Evolutionary conservation across 2,888 invertebrate genomes (phyloP).

Genomic region (Pollenia griseotomentosa): DNA sequence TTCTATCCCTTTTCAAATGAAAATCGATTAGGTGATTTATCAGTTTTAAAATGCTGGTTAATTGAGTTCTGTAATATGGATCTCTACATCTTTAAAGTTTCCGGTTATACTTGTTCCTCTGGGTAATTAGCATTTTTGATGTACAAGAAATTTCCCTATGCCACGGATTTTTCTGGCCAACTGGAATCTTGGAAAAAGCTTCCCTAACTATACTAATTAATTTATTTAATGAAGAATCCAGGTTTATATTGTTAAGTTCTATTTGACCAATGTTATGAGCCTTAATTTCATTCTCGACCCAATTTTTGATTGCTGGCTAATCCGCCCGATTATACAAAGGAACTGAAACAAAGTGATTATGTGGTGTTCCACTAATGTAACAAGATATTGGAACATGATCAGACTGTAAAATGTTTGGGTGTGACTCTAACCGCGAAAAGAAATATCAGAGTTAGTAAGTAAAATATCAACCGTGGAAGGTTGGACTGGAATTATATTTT

Average conservation of each 20-base stretch:
- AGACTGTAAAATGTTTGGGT: slow-evolving; percentile 9
- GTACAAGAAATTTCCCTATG: not conserved
- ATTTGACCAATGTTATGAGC: not conserved
- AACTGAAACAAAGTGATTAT: not conserved
- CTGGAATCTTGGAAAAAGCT: not conserved
- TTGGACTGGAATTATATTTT: no score
- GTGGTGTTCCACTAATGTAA: no score
- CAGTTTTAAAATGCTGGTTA: not conserved
- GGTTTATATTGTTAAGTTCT: not conserved
- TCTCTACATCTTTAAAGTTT: not conserved
- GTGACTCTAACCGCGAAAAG: slow-evolving; percentile 1
- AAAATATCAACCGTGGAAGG: no score
- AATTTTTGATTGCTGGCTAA: not conserved
- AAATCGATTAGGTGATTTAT: not conserved
- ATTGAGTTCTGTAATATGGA: not conserved
- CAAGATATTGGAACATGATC: slow-evolving; percentile 18
- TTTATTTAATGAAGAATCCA: not conserved
- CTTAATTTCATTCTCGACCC: not conserved
- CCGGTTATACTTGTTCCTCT: no score
- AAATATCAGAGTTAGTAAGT: no score
- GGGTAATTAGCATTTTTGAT: no score
- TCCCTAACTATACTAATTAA: not conserved
- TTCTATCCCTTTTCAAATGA: not conserved
- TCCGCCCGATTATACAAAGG: not conserved
- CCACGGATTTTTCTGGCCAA: not conserved